Evolutionary conservation across 2,888 invertebrate genomes (phyloP).

Genomic region (Xestobium rufovillosum): DNA sequence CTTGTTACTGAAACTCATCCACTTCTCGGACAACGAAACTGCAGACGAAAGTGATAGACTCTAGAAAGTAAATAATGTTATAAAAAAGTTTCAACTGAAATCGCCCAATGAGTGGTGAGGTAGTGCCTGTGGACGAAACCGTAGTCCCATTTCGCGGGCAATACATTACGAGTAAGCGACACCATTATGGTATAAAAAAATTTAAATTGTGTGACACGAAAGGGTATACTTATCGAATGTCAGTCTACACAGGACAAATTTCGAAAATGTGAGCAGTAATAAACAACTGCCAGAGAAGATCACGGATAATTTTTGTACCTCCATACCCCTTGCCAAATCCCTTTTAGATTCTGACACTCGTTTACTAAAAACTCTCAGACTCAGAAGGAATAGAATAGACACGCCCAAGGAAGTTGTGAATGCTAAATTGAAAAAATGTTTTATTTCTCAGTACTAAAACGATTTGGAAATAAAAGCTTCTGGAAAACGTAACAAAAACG

Average conservation of each 20-base stretch:
- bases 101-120: slow-evolving; percentile 1
- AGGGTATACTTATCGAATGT: slow-evolving; percentile 3
- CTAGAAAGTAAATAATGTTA: neutral
- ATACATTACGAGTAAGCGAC: slow-evolving; percentile 1
- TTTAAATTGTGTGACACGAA: slow-evolving; percentile 2
- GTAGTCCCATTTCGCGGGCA: slow-evolving; percentile 1
- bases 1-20: slow-evolving; percentile 4
- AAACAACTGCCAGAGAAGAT: slow-evolving; percentile 1
- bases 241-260: slow-evolving; percentile 4
- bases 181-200: slow-evolving; percentile 2
- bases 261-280: slow-evolving; percentile 2
- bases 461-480: slow-evolving; percentile 4
- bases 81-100: slow-evolving; percentile 2
- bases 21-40: slow-evolving; percentile 1
- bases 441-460: slow-evolving; percentile 3
- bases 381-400: no score
- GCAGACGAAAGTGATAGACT: slow-evolving; percentile 2
- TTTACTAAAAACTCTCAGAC: no score
- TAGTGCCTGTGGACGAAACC: slow-evolving; percentile 1
- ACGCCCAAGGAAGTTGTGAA: slow-evolving; percentile 4
- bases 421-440: slow-evolving; percentile 6
- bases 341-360: no score
- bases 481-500: slow-evolving; percentile 4
- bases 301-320: slow-evolving; percentile 1
- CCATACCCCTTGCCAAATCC: slow-evolving; percentile 2